Percentiles rank a stretch among this genome's conserved stretches.
phyloP scores from a whole-genome alignment of 2,113 vertebrate species.

The Tetrao urogallus region DNA sequence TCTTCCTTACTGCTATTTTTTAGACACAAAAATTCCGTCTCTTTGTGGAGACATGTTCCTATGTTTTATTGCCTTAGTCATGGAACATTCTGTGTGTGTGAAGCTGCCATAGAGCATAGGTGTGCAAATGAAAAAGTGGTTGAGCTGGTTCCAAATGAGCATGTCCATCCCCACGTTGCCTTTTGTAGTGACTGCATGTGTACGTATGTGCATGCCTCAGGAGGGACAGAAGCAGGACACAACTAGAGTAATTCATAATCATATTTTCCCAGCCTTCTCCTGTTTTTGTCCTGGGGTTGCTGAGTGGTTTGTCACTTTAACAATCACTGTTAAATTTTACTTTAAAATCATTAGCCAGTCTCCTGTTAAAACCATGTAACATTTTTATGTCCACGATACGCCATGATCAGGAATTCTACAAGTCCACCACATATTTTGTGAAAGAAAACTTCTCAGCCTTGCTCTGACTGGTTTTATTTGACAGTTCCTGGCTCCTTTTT shows the following conservation, averaged over 20 bases:
- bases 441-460: background rate
- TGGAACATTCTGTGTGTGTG: background rate
- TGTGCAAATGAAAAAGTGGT: accelerated
- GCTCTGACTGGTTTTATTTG: background rate
- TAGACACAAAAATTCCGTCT: background rate
- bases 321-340: background rate
- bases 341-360: background rate
- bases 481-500: background rate
- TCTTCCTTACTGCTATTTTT: background rate
- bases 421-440: background rate
- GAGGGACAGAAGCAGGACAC: background rate
- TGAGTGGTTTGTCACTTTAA: background rate
- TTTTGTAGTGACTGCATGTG: accelerated
- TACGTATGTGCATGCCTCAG: background rate
- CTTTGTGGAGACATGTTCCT: accelerated
- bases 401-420: background rate
- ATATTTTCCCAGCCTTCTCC: background rate
- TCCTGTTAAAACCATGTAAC: background rate
- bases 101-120: background rate
- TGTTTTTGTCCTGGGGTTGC: background rate
- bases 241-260: background rate
- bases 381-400: background rate
- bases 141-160: background rate
- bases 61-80: background rate
- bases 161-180: no score